These are phyloP conservation scores for Sebastolobus altivelis DNA, from an alignment of 2,797 vertebrate species.

Conservation along the genomic window DNA sequence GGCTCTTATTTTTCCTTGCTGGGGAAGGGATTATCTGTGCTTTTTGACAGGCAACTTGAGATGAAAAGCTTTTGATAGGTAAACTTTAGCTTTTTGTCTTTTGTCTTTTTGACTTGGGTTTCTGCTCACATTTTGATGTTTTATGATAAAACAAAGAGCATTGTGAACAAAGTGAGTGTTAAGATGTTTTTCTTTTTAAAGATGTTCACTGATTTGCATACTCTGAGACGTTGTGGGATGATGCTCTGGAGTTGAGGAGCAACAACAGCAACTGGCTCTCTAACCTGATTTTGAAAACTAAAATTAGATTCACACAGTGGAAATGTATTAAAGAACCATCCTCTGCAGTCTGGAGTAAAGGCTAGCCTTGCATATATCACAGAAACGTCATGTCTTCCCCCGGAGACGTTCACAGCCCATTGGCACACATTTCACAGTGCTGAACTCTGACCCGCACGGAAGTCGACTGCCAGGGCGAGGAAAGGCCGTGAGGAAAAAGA, in stretches of 20 bases:
- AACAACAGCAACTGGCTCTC: neutral
- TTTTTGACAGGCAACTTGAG: neutral
- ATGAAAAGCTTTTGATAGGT: no score
- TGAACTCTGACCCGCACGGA: conserved; percentile 56
- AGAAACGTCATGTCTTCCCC: conserved; percentile 27
- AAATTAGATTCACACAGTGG: neutral
- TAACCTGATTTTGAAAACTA: neutral
- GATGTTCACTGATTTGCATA: neutral
- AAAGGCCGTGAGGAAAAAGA: conserved; percentile 48
- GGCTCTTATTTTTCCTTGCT: neutral
- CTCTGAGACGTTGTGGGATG: neutral
- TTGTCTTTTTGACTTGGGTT: neutral
- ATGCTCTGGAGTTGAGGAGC: neutral
- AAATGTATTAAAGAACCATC: neutral
- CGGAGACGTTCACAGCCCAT: conserved; percentile 46
- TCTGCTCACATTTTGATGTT: no score
- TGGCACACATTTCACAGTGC: conserved; percentile 64
- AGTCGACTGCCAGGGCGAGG: conserved; percentile 29
- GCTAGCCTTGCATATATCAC: conserved; percentile 24
- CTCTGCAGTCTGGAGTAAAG: conserved; percentile 4
- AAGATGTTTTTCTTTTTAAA: neutral
- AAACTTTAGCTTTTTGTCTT: neutral
- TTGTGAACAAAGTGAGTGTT: neutral
- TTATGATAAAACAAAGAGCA: no score
- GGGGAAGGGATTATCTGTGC: neutral